phyloP scores from a whole-genome alignment of 2,888 invertebrate genomes.

The Campaea margaritaria region DNA sequence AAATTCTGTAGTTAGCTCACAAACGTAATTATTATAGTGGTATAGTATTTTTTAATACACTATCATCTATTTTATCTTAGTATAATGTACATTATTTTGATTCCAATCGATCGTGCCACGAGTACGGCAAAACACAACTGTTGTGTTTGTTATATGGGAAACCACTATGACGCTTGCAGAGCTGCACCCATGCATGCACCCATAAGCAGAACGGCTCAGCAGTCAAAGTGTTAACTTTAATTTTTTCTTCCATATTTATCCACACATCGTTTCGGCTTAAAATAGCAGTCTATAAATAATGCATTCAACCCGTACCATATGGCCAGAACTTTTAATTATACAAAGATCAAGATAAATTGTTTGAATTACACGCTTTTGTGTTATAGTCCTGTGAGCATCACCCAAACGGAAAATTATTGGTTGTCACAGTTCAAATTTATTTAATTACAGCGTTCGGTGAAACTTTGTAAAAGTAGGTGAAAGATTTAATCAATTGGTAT shows the following conservation, averaged over 20 bases:
- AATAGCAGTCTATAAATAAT: constrained; percentile 45
- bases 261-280: constrained; percentile 1
- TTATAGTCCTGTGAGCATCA: constrained; percentile 39
- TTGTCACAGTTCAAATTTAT: constrained; percentile 23
- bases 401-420: constrained; percentile 48
- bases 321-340: constrained; percentile 54
- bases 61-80: too few species aligned
- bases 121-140: too few species aligned
- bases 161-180: too few species aligned
- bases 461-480: not conserved
- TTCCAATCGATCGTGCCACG: too few species aligned
- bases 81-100: too few species aligned
- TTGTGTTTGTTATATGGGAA: too few species aligned
- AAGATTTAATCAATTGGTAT: not conserved
- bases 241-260: not conserved
- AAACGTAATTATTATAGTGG: too few species aligned
- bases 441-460: constrained; percentile 14
- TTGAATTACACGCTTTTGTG: constrained; percentile 47
- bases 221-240: too few species aligned
- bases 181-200: too few species aligned
- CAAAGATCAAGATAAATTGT: constrained; percentile 42
- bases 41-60: too few species aligned
- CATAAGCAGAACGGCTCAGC: too few species aligned
- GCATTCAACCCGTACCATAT: constrained; percentile 53
- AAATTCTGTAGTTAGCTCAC: too few species aligned